These are phyloP conservation scores for Hyla sarda DNA, from an alignment of 2,113 vertebrate genomes.

Conservation along the genomic window DNA sequence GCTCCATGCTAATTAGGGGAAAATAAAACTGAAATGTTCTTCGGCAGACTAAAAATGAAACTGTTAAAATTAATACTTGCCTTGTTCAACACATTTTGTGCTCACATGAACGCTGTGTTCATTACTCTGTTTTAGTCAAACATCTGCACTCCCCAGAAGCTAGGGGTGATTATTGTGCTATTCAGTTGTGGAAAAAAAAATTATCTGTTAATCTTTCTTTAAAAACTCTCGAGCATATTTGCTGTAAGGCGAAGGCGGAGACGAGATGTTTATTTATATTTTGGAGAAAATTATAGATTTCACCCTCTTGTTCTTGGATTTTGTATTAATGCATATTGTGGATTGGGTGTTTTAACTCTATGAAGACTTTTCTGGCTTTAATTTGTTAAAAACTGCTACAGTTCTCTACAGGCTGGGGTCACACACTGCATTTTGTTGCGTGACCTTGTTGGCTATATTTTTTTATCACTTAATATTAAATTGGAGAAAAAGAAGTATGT, in stretches of 20 bases:
- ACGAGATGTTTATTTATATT: conserved; percentile 40
- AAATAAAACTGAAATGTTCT: conserved; percentile 57
- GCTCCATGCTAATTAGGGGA: conserved; percentile 55
- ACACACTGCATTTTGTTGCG: no score
- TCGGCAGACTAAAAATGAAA: conserved; percentile 57
- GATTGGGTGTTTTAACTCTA: conserved; percentile 3
- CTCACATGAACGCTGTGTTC: conserved; percentile 54
- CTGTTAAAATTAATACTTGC: conserved; percentile 60
- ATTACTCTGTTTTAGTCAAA: conserved; percentile 59
- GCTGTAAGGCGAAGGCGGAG: conserved; percentile 28
- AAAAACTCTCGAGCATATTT: conserved; percentile 52
- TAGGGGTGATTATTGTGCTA: conserved; percentile 55
- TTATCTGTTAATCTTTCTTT: conserved; percentile 54
- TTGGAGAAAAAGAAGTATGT: no score
- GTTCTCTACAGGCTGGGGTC: no score
- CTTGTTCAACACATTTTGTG: conserved; percentile 60
- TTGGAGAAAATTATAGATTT: conserved; percentile 42
- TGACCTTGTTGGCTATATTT: no score
- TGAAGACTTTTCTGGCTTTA: neutral
- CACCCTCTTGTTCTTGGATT: conserved; percentile 15
- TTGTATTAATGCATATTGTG: conserved; percentile 26
- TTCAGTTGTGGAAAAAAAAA: conserved; percentile 52
- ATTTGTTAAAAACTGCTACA: no score
- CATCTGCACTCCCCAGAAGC: conserved; percentile 58
- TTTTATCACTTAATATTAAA: no score